phyloP scores from a whole-genome alignment of 1,140 invertebrate species.

The Drosophila kikkawai region DNA sequence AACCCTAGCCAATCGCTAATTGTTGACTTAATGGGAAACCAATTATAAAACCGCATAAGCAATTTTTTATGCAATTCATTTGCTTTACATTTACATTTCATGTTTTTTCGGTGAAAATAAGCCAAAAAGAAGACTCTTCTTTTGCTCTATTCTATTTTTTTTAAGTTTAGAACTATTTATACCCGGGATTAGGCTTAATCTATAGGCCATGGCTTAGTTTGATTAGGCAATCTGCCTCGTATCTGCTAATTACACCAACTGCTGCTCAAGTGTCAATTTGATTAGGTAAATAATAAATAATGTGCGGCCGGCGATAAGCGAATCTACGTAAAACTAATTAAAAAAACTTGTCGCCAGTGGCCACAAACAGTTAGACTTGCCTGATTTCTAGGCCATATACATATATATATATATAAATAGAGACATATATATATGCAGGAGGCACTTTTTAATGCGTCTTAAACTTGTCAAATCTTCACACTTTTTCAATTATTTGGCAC shows the following conservation, averaged over 20 bases:
- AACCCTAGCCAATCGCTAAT: conserved; percentile 47
- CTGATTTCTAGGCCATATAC: conserved; percentile 68
- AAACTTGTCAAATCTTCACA: conserved; percentile 84
- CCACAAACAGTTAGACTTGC: conserved; percentile 41
- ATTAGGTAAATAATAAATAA: conserved; percentile 71
- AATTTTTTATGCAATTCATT: conserved; percentile 25
- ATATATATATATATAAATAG: not conserved
- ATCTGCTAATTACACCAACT: conserved; percentile 52
- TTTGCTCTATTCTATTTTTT: no score
- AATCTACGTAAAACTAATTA: conserved; percentile 40
- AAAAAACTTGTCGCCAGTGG: conserved; percentile 51
- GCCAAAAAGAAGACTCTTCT: not conserved
- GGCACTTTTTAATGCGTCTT: conserved; percentile 74
- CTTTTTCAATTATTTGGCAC: conserved; percentile 84
- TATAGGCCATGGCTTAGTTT: conserved; percentile 23
- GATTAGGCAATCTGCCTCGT: conserved; percentile 41
- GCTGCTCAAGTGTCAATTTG: conserved; percentile 72
- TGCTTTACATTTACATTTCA: not conserved
- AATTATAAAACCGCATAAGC: conserved; percentile 25
- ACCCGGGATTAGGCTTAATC: not conserved
- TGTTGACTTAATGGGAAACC: conserved; percentile 49
- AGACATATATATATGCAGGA: not conserved
- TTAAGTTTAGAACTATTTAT: not conserved
- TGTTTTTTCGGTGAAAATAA: no score
- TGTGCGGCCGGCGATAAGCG: conserved; percentile 36